Evolutionary conservation across 1,140 invertebrate genomes (phyloP).

Genomic region (Brachionus angularis): DNA sequence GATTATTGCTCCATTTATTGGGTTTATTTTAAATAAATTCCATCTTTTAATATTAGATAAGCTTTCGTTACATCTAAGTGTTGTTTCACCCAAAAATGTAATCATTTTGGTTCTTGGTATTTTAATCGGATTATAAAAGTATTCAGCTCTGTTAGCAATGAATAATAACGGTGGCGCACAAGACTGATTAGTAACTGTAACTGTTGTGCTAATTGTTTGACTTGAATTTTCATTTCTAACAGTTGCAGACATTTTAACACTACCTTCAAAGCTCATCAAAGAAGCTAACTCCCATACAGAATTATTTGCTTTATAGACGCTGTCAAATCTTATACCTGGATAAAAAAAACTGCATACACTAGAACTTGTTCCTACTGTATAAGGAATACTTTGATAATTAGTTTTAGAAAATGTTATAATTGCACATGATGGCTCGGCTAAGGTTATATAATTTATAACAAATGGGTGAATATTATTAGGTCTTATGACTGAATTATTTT

Average conservation of each 20-base stretch:
- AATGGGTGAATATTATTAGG: not conserved
- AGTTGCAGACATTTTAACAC: not conserved
- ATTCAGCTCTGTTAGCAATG: slow-evolving; percentile 13
- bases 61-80: slow-evolving; percentile 13
- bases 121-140: not conserved
- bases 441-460: slow-evolving; percentile 13
- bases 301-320: not conserved
- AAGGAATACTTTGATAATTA: not conserved
- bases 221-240: slow-evolving; percentile 1
- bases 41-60: slow-evolving; percentile 11
- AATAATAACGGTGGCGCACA: slow-evolving; percentile 8
- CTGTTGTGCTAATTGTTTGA: slow-evolving; percentile 5
- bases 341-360: not conserved
- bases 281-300: not conserved
- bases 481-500: not conserved
- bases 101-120: slow-evolving; percentile 22
- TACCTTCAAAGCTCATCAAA: not conserved
- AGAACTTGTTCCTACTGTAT: not conserved
- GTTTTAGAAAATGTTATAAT: not conserved
- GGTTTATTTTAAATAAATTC: not conserved
- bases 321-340: not conserved
- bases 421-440: slow-evolving; percentile 17
- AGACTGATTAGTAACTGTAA: not conserved
- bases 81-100: not conserved
- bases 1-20: not conserved